Evolutionary conservation across 2,113 vertebrate species (phyloP).

Genomic region (Oenanthe oenanthe): DNA sequence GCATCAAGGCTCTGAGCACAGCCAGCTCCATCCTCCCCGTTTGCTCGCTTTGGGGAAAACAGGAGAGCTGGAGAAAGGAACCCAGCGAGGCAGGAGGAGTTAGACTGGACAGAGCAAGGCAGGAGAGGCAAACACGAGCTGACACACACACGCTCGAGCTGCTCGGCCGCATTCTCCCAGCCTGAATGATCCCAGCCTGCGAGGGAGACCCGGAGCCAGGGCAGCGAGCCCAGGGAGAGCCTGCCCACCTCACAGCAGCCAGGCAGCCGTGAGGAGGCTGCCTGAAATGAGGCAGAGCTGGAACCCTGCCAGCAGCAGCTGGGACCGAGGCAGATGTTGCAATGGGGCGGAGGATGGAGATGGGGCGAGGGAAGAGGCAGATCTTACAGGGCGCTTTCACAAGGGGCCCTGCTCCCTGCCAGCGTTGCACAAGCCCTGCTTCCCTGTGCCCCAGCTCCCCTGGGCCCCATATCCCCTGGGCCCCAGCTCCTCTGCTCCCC

Average conservation of each 20-base stretch:
- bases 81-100: not conserved
- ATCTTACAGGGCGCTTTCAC: not conserved
- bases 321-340: not conserved
- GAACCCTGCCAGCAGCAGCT: accelerated
- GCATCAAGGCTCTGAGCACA: accelerated
- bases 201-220: not conserved
- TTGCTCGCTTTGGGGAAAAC: accelerated
- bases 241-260: accelerated
- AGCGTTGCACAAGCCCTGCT: not conserved
- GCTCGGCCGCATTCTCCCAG: not conserved
- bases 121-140: accelerated
- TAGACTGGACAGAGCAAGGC: not conserved
- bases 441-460: accelerated
- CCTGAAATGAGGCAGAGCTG: accelerated
- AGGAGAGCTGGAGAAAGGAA: not conserved
- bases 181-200: accelerated
- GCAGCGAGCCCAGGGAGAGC: not conserved
- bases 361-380: not conserved
- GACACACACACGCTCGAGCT: not conserved
- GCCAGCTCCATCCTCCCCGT: not conserved
- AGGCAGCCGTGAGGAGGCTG: not conserved
- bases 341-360: not conserved
- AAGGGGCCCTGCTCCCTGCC: not conserved
- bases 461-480: accelerated
- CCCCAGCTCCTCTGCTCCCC: not conserved